Evolutionary conservation across 53 echinoderm and acorn worm genomes (phyloP), one percentile per base, ranked within the genome.

Genomic region (Hippasteria phrygiana): DNA sequence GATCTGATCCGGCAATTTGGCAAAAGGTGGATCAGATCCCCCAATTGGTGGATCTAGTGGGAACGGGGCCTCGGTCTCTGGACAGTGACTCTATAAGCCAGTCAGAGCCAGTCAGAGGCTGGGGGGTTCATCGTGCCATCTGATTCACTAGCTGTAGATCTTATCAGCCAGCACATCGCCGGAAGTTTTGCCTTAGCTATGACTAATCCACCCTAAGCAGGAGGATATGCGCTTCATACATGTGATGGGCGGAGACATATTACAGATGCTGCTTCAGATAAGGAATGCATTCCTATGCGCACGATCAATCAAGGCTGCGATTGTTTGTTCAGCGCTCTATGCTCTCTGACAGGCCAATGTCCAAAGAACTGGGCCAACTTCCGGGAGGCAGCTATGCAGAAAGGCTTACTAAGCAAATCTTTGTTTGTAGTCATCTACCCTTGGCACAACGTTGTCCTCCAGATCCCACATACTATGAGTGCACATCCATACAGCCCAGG

Each of bases 171-270:
- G 54, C 80, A 59, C 80, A 37, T 4, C 22, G 41, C 80, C 62
- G 80, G 80, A 80, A 80, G 80, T 28, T 43, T 80, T 80, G 54
- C 40, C 39, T 62, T 81, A 39, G 63, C 81, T 16, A 62, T 81
- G 81, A 81, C 81, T 81, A 63, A 81, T 31, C 45, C 81, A 38
- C 43, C 43, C 20, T 29, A 14, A 79, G 79, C 35, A 26, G 54
- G 55, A 38, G 26, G 56, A 24, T 39, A 67, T 16, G 36, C 12
- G 62, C 36, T 7, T 33, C 39, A 16, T 47, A 46, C 33, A 50
- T 41, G n/a, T 50, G 24, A 47, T 29, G 27, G 42, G 81, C 28
- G 65, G 81, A 43, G 81, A 75, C 75, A 28, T 32, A 48, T 11
- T n/a, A 39, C 31, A 81, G 81, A 81, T 81, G 81, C 65, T 14